These are phyloP conservation scores for Ondatra zibethicus DNA, from an alignment of 2,113 vertebrate genomes.

Conservation along the genomic window DNA sequence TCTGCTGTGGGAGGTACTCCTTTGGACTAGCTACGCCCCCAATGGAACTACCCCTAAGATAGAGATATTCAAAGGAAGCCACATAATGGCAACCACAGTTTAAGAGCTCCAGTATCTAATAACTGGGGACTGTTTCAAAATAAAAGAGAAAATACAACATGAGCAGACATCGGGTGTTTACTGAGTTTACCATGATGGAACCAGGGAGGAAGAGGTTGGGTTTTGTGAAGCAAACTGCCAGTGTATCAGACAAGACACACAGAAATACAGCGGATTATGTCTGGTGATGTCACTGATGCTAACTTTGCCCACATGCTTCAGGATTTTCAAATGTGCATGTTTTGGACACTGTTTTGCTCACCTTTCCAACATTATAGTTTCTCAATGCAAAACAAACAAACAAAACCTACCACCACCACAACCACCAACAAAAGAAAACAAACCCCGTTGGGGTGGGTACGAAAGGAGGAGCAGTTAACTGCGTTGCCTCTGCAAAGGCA, in stretches of 20 bases:
- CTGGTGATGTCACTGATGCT: not conserved
- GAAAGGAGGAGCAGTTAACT: not conserved
- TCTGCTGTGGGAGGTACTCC: not conserved
- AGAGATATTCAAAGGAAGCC: not conserved
- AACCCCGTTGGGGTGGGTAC: no score
- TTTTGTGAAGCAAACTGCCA: not conserved
- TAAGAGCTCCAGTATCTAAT: not conserved
- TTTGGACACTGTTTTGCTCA: not conserved
- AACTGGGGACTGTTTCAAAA: not conserved
- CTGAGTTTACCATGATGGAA: not conserved
- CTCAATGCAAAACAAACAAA: not conserved
- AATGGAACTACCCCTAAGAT: not conserved
- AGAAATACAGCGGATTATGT: not conserved
- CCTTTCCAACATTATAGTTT: not conserved
- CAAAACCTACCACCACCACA: not conserved
- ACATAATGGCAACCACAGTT: not conserved
- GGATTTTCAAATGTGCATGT: not conserved
- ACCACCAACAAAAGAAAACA: not conserved
- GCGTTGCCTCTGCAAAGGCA: not conserved
- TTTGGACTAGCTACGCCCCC: not conserved
- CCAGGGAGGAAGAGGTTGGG: not conserved
- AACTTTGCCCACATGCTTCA: not conserved
- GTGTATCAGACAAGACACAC: not conserved
- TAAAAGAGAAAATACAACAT: not conserved
- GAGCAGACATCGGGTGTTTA: not conserved